Evolutionary conservation across 2,797 vertebrate genomes (phyloP), one percentile per base, ranked within the genome.

Genomic region (Erpetoichthys calabaricus): DNA sequence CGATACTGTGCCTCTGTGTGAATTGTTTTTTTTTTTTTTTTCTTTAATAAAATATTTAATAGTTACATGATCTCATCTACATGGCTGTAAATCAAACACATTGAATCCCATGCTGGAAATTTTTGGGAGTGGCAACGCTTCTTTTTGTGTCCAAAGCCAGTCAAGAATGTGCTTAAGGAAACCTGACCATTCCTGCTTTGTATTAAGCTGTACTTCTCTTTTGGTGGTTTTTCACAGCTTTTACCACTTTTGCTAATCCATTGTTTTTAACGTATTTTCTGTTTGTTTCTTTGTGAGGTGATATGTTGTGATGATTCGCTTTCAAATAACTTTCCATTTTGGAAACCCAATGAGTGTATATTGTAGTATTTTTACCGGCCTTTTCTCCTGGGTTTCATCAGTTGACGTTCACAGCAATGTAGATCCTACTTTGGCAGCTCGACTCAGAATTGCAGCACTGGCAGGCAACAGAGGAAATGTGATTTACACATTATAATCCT

Each of bases 41-140:
- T 54, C 53, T 8, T 42, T 45, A 62, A 42, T 62, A 53, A 62
- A 65, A 60, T 60, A 63, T 67, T 67, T 55, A 51, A 4, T 46
- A 44, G 62, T 59, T 60, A 45, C 25, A 42, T 59, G 64, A 50
- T 45, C 43, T 56, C 55, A 44, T 46, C 2, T 54, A 9, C 58
- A 42, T 49, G 44, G 47, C 57, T 60, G 64, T 65, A 62, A 67
- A 63, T 46, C 56, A 46, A 55, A 59, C 63, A 56, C 45, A 41
- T 59, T 56, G 55, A 68, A 51, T 43, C 52, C n/a, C 56, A 65
- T 61, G 2, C 25, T 51, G 54, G 53, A 7, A 58, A 42, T 47
- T 44, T 45, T 56, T 46, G 49, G 7, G 51, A 65, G 60, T 53
- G 59, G 56, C 25, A 53, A 56, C 9, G 10, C 56, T 49, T 52